Evolutionary conservation across 2,888 invertebrate genomes (phyloP).

Genomic region (Chrysina gloriosa): DNA sequence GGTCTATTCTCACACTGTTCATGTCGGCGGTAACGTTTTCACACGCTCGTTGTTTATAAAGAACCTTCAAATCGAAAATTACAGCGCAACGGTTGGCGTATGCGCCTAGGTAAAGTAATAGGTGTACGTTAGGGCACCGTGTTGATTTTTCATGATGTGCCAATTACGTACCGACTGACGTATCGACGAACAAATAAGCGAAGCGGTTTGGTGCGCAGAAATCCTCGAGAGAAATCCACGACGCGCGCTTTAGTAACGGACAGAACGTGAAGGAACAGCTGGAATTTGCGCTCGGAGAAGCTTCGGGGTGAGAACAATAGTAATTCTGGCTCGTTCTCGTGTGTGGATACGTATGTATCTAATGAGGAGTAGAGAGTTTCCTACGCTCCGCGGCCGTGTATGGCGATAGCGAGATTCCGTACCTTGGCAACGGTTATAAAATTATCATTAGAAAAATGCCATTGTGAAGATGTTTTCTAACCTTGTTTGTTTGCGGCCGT

Average conservation of each 20-base stretch:
- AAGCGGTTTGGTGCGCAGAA: neutral
- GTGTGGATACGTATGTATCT: conserved; percentile 14
- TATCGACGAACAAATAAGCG: conserved; percentile 22
- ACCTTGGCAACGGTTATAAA: conserved; percentile 51
- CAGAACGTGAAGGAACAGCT: conserved; percentile 21
- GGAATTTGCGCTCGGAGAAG: conserved; percentile 35
- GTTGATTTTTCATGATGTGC: conserved; percentile 30
- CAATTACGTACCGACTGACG: conserved; percentile 23
- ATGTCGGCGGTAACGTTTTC: neutral
- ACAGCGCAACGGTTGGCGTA: neutral
- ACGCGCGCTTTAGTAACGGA: conserved; percentile 11
- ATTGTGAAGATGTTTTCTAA: conserved; percentile 51
- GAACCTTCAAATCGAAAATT: conserved; percentile 2
- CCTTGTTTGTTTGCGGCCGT: conserved; percentile 46
- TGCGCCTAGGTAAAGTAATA: neutral
- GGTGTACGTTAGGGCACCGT: conserved; percentile 6
- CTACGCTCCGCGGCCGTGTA: conserved; percentile 51
- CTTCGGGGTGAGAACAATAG: conserved; percentile 44
- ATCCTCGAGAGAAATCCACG: conserved; percentile 7
- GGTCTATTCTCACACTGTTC: neutral
- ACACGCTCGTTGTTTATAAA: neutral
- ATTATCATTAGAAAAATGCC: conserved; percentile 55
- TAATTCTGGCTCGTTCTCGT: conserved; percentile 38
- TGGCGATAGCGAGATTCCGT: conserved; percentile 50
- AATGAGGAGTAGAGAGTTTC: conserved; percentile 50